Evolutionary conservation across 2,797 vertebrate species (phyloP).

Genomic region (Enteromius thamalakanensis): DNA sequence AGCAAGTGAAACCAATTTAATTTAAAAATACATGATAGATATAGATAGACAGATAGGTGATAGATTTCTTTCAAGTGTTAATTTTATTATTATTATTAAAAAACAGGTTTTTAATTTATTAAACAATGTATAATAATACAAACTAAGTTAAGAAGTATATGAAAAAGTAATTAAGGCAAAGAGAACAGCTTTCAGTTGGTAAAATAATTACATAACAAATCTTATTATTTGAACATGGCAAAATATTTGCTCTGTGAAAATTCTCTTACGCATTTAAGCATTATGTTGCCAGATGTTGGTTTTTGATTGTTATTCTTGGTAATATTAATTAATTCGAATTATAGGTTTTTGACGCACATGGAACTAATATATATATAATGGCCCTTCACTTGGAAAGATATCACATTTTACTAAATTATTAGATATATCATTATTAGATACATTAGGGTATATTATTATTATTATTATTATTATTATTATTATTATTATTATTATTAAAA

Average conservation of each 20-base stretch:
- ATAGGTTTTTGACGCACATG: neutral
- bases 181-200: neutral
- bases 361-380: neutral
- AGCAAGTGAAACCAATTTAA: neutral
- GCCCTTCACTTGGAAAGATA: neutral
- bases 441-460: neutral
- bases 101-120: neutral
- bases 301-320: neutral
- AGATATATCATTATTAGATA: neutral
- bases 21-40: neutral
- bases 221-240: slow-evolving; percentile 8
- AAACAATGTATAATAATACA: neutral
- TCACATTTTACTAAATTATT: neutral
- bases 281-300: neutral
- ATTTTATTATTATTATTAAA: neutral
- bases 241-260: slow-evolving; percentile 4
- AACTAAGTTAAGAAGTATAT: neutral
- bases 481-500: neutral
- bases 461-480: neutral
- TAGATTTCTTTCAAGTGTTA: neutral
- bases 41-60: neutral
- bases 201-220: neutral
- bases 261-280: neutral
- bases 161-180: neutral
- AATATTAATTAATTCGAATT: neutral